Evolutionary conservation across 2,888 invertebrate genomes (phyloP).

Genomic region (Macrosiphum euphorbiae): DNA sequence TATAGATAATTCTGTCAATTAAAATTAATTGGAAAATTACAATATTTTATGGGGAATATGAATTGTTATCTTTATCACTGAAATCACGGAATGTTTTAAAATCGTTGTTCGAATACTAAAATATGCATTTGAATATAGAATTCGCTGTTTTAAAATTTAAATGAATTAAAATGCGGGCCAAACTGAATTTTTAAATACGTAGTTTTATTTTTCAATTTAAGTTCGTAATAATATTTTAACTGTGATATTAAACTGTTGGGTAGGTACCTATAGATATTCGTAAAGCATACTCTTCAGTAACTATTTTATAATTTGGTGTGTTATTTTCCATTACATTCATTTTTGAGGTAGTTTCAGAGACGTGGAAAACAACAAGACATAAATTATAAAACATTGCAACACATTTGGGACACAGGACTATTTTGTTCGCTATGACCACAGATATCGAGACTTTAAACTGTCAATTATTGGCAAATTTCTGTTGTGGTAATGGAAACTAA

Average conservation of each 20-base stretch:
- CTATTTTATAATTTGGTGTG: background rate
- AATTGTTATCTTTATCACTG: background rate
- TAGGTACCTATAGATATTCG: background rate
- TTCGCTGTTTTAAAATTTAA: background rate
- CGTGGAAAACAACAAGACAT: background rate
- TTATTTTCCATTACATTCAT: background rate
- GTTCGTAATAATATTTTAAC: background rate
- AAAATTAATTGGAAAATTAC: background rate
- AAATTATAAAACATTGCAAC: background rate
- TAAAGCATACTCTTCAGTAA: background rate
- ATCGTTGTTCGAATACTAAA: background rate
- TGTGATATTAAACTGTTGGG: background rate
- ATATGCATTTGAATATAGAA: background rate
- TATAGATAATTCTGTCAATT: background rate
- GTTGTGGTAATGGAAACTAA: slow-evolving; percentile 17
- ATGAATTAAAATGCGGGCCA: background rate
- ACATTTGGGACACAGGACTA: background rate
- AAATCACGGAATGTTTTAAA: background rate
- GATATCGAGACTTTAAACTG: background rate
- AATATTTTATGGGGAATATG: background rate
- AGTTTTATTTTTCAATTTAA: background rate
- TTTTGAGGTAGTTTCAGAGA: background rate
- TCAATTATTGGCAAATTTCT: slow-evolving; percentile 25
- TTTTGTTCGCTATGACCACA: background rate
- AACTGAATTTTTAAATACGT: background rate